Evolutionary conservation across 2,888 invertebrate species (phyloP).

Genomic region (Anagyrus pseudococci): DNA sequence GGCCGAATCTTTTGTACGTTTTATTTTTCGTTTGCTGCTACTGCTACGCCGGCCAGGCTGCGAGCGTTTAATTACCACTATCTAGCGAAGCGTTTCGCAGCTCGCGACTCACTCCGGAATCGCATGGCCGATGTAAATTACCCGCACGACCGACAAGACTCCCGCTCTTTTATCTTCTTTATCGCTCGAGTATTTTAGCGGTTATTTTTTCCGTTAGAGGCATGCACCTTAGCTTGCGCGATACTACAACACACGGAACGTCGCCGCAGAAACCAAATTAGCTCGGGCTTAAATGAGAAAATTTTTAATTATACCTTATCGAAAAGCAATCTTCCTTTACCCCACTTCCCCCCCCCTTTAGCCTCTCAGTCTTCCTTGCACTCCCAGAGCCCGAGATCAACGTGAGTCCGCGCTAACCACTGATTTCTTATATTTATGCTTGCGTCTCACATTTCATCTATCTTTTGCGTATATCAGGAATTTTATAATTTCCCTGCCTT

Average conservation of each 20-base stretch:
- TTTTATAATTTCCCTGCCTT: background rate
- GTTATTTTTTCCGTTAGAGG: conserved; percentile 57
- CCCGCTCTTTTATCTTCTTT: conserved; percentile 58
- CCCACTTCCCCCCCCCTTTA: background rate
- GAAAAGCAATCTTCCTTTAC: conserved; percentile 58
- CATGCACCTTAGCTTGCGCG: conserved; percentile 38
- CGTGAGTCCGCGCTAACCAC: conserved; percentile 20
- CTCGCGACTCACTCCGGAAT: conserved; percentile 57
- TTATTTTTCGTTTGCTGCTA: conserved; percentile 34
- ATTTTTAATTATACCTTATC: conserved; percentile 64
- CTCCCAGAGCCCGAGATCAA: conserved; percentile 10
- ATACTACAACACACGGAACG: conserved; percentile 30
- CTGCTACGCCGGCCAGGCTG: conserved; percentile 23
- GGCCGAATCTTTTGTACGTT: conserved; percentile 22
- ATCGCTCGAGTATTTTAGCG: conserved; percentile 60
- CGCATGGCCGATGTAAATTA: conserved; percentile 61
- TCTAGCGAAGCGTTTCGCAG: conserved; percentile 58
- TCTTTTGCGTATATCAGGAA: background rate
- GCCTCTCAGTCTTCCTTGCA: too few relatives aligned
- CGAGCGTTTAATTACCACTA: conserved; percentile 61
- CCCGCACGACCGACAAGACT: conserved; percentile 50
- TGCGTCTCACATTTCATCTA: background rate
- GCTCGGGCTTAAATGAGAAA: conserved; percentile 59
- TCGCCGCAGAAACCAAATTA: conserved; percentile 54
- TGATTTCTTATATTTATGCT: conserved; percentile 18